A percentile compares a stretch with the other conserved stretches of the same genome.
Conservation (phyloP, 2,113 vertebrate species). For the Xenotilapia leptura region DNA sequence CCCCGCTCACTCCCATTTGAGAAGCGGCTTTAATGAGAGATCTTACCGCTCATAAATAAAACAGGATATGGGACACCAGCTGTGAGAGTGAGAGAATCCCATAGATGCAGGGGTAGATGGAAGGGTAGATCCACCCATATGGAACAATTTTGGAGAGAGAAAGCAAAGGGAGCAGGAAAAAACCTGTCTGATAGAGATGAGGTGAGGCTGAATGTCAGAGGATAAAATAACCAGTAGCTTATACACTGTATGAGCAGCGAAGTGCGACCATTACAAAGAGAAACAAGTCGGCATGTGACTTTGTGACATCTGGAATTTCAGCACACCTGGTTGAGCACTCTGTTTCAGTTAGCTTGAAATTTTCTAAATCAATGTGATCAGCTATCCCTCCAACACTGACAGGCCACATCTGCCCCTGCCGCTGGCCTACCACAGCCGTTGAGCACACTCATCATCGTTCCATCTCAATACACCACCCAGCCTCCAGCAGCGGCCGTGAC, state of each 20-base stretch:
- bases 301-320: not conserved
- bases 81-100: slow-evolving; percentile 20
- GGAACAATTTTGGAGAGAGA: not conserved
- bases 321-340: not conserved
- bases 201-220: not conserved
- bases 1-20: slow-evolving; percentile 27
- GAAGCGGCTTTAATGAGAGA: slow-evolving; percentile 48
- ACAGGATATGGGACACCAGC: slow-evolving; percentile 54
- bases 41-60: slow-evolving; percentile 69
- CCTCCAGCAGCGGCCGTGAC: slow-evolving; percentile 24
- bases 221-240: not conserved
- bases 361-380: not conserved
- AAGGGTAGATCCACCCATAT: not conserved
- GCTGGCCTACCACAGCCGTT: slow-evolving; percentile 5
- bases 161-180: not conserved
- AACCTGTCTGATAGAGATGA: not conserved
- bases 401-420: slow-evolving; percentile 1
- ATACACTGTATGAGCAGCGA: not conserved
- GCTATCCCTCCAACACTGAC: not conserved
- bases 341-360: not conserved
- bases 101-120: not conserved
- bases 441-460: not conserved
- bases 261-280: not conserved
- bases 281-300: not conserved
- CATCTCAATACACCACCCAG: slow-evolving; percentile 4